These are phyloP conservation scores for Zelostemma sp. DNA, from an alignment of 1,140 invertebrate genomes.

Conservation along the genomic window DNA sequence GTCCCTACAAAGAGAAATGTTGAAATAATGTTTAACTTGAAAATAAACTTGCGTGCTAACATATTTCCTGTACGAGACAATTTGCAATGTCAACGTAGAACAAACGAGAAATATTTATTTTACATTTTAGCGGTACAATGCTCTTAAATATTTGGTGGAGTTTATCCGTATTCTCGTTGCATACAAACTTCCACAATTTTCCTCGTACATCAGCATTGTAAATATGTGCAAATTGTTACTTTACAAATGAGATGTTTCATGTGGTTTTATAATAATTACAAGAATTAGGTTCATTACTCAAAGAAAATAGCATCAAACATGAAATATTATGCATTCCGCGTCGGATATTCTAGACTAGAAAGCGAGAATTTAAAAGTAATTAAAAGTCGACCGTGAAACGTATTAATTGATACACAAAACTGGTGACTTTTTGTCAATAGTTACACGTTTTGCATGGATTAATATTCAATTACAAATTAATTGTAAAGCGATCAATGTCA, in stretches of 20 bases:
- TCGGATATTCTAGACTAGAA: no score
- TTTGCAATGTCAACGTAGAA: no score
- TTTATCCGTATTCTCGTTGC: not conserved
- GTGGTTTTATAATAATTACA: not conserved
- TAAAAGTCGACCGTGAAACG: not conserved
- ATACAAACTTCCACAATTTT: not conserved
- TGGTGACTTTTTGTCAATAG: not conserved
- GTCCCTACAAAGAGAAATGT: no score
- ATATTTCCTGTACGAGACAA: not conserved
- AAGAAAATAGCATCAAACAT: no score
- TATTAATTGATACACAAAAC: no score
- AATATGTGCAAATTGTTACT: no score
- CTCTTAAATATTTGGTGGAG: not conserved
- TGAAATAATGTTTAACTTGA: no score
- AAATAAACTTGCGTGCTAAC: no score
- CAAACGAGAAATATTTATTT: no score
- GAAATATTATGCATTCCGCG: no score
- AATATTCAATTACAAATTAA: not conserved
- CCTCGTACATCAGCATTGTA: not conserved
- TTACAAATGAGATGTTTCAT: no score
- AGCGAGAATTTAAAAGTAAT: not conserved
- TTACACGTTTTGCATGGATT: not conserved
- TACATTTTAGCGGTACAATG: no score
- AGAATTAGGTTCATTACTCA: not conserved
- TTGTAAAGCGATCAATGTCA: not conserved